These are phyloP conservation scores for Poeciliopsis prolifica DNA, from an alignment of 2,113 vertebrate species.

Conservation along the genomic window DNA sequence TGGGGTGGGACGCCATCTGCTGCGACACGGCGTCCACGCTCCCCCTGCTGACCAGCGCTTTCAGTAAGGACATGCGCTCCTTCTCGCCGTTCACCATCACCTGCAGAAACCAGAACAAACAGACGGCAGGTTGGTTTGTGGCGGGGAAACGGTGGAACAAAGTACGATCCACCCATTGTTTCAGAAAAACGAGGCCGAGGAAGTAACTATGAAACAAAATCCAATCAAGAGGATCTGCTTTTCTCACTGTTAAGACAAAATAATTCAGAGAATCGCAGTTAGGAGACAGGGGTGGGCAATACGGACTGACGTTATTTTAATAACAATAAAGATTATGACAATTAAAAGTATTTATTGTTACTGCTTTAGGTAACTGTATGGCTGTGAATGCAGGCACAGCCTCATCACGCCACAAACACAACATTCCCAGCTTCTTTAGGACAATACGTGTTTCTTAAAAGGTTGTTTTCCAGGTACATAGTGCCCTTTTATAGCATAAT, in stretches of 20 bases:
- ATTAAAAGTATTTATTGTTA: too few relatives aligned
- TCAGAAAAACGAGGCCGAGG: background rate
- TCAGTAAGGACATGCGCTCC: slow-evolving; percentile 83
- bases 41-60: slow-evolving; percentile 84
- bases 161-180: background rate
- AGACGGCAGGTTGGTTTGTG: background rate
- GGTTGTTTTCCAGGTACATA: too few relatives aligned
- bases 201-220: background rate
- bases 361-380: too few relatives aligned
- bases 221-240: background rate
- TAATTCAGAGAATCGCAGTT: background rate
- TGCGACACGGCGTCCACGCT: slow-evolving; percentile 84
- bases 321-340: too few relatives aligned
- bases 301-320: too few relatives aligned
- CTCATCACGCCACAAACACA: too few relatives aligned
- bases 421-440: too few relatives aligned
- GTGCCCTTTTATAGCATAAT: too few relatives aligned
- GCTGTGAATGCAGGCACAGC: too few relatives aligned
- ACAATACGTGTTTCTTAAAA: too few relatives aligned
- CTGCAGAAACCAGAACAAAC: slow-evolving; percentile 54
- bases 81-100: slow-evolving; percentile 82
- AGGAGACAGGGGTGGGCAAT: background rate
- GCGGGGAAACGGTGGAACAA: background rate
- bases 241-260: background rate
- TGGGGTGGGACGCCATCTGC: slow-evolving; percentile 85